Evolutionary conservation across 2,888 invertebrate species (phyloP), one percentile per base, ranked within the genome.

Genomic region (Xestia c-nigrum): DNA sequence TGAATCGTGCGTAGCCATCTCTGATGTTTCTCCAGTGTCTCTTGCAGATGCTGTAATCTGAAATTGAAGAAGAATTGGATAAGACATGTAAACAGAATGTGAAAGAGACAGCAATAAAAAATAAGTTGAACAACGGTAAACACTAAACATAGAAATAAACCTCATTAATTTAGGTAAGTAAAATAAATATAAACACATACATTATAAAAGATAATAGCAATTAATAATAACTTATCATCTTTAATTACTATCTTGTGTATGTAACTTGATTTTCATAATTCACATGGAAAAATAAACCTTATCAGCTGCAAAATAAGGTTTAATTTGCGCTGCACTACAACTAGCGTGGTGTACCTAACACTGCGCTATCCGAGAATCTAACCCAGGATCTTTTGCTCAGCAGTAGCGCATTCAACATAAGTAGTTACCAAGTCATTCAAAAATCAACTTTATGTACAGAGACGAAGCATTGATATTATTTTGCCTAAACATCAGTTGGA

Each of bases 1-100:
- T 75, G 55, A 40, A 75, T 9, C 74, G 19, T 57, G 74, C 74
- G 12, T 75, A 75, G 21, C 75, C 74, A 24, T 74, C 74, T 74
- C 74, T 75, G 55, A 75, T 74, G 24, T 64, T 64, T 55, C 74
- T 55, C 75, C 75, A 75, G 16, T 74, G 75, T 10, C 64, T 64
- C 38, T 75, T 75, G 10, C 74, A 74, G 38, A 24, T 55, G 2
- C 16, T 24, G 46, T 55, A 21, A 75, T 52, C 75, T 75, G 74
- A 0, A 75, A 75, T 64, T 64, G 3, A 6, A 40, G 43, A 64
- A n/a, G 14, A 43, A 0, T n/a, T n/a, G 7, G 7, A 64, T n/a
- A 14, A 63, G 5, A n/a, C 0, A n/a, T n/a, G 1, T 12, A 14
- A 14, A n/a, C 0, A 40, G 1, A 59, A 31, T 31, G 19, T 40